Evolutionary conservation across 2,888 invertebrate species (phyloP), one percentile per base, ranked within the genome.

Genomic region (Aphodius sticticus): DNA sequence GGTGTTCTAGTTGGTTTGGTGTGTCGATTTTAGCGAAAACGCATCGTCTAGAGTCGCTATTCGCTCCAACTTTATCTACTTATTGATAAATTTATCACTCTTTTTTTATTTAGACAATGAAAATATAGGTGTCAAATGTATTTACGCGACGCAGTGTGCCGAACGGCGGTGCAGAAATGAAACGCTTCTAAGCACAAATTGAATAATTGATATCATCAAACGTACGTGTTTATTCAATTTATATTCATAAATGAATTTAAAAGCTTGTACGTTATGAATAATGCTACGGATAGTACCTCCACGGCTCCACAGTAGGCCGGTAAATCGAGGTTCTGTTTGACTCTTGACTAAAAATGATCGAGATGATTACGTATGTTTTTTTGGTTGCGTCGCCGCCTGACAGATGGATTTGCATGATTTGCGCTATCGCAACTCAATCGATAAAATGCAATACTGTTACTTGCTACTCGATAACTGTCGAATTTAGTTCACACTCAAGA

Each of bases 151-250:
- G 70, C 26, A 70, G 1, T 70, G 16, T 70, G 15, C 70, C n/a
- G n/a, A 70, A 16, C 16, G 1, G 14, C n/a, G 16, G 70, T 74
- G 16, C 53, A 53, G 53, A 53, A 53, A 53, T 12, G 12, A 53
- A 53, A 53, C 53, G 7, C 53, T 53, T 53, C 53, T 53, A 53
- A 53, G 69, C 71, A 72, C 77, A 76, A 77, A 81, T 86, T 86
- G 85, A 82, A 85, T 85, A 85, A 86, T 84, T 84, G 83, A 81
- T 82, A 83, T 82, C 82, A 83, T 84, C 83, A 80, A 81, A 80
- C 78, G 79, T 79, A 82, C 83, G 84, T 85, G 86, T 86, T 88
- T 88, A 88, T 87, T 85, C 87, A 87, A 87, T 88, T 87, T 87
- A 86, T 84, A 84, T 85, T 84, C 80, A 86, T 85, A 84, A 86